Percentiles rank a stretch among this genome's conserved stretches.
phyloP scores from a whole-genome alignment of 1,140 invertebrate genomes.

The Neodiprion lecontei region DNA sequence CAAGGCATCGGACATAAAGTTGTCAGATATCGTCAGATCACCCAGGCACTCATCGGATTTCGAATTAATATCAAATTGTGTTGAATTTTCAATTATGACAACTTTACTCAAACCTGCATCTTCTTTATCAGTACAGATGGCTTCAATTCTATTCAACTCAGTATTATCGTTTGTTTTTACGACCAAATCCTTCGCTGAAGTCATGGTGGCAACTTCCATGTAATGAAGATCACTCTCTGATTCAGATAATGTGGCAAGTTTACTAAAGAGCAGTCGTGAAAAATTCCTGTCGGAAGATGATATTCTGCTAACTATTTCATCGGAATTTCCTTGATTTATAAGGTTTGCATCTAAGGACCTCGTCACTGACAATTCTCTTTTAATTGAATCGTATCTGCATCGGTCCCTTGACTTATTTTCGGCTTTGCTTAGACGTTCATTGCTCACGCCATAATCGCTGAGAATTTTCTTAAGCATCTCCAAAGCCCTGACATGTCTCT shows the following conservation, averaged over 20 bases:
- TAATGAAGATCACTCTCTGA: background rate
- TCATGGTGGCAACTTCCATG: background rate
- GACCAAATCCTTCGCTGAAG: background rate
- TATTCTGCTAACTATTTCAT: too few relatives aligned
- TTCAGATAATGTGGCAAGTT: background rate
- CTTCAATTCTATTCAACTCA: background rate
- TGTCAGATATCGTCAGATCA: background rate
- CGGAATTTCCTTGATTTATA: background rate
- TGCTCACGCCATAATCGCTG: constrained; percentile 24
- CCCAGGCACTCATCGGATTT: background rate
- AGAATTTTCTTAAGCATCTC: constrained; percentile 32
- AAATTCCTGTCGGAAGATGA: background rate
- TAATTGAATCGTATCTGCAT: constrained; percentile 11
- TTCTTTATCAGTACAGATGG: background rate
- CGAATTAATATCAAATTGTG: background rate
- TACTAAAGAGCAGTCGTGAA: background rate
- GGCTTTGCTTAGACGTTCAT: constrained; percentile 16
- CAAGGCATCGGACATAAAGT: background rate
- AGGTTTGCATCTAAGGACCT: background rate
- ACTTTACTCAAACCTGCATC: background rate
- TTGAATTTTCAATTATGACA: background rate
- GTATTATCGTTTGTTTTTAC: background rate
- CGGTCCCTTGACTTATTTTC: constrained; percentile 2
- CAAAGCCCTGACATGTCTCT: constrained; percentile 23
- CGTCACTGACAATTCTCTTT: background rate